A percentile compares a stretch with the other conserved stretches of the same genome.
phyloP scores from a whole-genome alignment of 35 echinoderm and acorn worm species.

The Ophioderma brevispina region DNA sequence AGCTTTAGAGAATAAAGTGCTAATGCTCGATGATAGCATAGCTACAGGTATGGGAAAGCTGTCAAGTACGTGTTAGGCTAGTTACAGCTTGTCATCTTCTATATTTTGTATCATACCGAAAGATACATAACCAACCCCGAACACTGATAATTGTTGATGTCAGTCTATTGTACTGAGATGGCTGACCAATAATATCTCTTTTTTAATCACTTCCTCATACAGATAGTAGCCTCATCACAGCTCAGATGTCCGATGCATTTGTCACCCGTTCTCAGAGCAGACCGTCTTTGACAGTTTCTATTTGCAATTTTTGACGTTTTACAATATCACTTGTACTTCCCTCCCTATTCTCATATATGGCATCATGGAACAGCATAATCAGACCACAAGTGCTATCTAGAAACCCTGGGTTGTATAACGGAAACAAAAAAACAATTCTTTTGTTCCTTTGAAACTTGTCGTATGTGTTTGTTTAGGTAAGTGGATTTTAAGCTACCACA shows the following conservation, averaged over 20 bases:
- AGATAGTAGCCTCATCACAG: conserved; percentile 98
- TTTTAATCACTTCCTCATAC: neutral
- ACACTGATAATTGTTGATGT: too few species aligned
- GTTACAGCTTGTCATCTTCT: too few species aligned
- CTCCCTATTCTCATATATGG: conserved; percentile 91
- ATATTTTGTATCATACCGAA: too few species aligned
- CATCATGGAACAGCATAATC: conserved; percentile 84
- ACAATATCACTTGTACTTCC: conserved; percentile 86
- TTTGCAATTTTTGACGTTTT: conserved; percentile 83
- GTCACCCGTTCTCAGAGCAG: conserved; percentile 88
- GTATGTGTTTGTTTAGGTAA: conserved; percentile 70
- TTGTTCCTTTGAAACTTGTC: conserved; percentile 20
- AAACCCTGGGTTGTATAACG: conserved; percentile 74
- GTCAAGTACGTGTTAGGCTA: too few species aligned
- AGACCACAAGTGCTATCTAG: conserved; percentile 44
- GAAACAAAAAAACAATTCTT: conserved; percentile 62
- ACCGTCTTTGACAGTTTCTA: conserved; percentile 94
- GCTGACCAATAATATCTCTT: too few species aligned
- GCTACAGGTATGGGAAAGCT: too few species aligned
- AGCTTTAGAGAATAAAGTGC: too few species aligned
- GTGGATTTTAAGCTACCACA: conserved; percentile 67
- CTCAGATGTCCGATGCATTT: conserved; percentile 91
- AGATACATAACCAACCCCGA: too few species aligned
- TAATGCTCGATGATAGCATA: too few species aligned
- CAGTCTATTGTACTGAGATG: too few species aligned